phyloP scores from a whole-genome alignment of 92 coral and sea anemone species.

The Diadumene lineata region DNA sequence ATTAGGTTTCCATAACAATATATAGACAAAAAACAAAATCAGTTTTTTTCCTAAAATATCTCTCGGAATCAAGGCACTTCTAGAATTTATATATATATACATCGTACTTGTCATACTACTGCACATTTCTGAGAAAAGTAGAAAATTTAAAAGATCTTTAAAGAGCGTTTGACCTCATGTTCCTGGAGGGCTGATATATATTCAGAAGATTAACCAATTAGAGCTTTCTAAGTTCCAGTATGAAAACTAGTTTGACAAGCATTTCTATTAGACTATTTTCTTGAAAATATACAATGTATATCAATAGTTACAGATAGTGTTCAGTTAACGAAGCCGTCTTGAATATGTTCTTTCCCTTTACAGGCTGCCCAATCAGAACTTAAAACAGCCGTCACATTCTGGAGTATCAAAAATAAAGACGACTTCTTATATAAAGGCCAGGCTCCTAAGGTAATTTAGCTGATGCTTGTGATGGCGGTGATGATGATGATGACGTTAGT shows the following conservation, averaged over 20 bases:
- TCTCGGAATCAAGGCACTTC: no score
- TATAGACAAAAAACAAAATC: no score
- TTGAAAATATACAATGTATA: neutral
- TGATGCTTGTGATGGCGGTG: neutral
- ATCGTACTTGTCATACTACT: no score
- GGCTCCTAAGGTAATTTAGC: slow-evolving; percentile 67
- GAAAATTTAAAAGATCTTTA: no score
- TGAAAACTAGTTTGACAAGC: neutral
- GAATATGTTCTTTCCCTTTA: neutral
- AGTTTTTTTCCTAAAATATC: no score
- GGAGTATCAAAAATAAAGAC: slow-evolving; percentile 80
- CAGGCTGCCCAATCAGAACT: slow-evolving; percentile 41
- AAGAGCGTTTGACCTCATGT: no score
- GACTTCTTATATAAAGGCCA: slow-evolving; percentile 67
- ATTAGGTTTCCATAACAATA: no score
- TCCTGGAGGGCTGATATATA: no score
- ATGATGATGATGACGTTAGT: neutral
- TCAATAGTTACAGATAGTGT: neutral
- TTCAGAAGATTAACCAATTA: no score
- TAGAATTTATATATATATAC: no score
- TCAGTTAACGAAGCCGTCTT: neutral
- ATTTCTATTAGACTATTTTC: neutral
- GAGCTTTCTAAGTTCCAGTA: neutral
- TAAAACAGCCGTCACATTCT: slow-evolving; percentile 57
- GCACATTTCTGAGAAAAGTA: no score